phyloP scores from a whole-genome alignment of 2,888 invertebrate genomes.

The Erannis defoliaria region DNA sequence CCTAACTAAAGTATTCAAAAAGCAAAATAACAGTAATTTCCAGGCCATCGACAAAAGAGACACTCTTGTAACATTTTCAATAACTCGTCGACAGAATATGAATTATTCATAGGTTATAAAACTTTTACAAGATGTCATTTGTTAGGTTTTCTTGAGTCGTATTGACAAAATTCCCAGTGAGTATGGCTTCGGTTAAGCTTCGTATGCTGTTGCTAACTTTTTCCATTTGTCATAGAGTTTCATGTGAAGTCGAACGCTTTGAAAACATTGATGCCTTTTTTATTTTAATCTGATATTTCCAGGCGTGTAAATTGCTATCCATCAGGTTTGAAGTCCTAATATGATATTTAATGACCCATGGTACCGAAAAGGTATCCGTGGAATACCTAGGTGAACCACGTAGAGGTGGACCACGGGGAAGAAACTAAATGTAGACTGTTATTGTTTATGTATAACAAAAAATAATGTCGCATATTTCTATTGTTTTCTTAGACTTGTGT shows the following conservation, averaged over 20 bases:
- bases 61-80: constrained; percentile 52
- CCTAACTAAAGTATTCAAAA: constrained; percentile 33
- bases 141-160: constrained; percentile 56
- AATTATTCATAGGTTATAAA: constrained; percentile 58
- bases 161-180: constrained; percentile 53
- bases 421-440: no score
- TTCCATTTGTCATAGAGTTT: constrained; percentile 62
- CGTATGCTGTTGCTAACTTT: constrained; percentile 55
- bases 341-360: no score
- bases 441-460: no score
- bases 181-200: constrained; percentile 52
- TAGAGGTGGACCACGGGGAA: no score
- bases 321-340: background rate
- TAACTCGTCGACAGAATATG: constrained; percentile 53
- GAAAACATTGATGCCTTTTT: constrained; percentile 46
- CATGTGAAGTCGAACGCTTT: constrained; percentile 45
- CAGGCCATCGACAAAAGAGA: constrained; percentile 46
- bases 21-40: constrained; percentile 39
- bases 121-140: constrained; percentile 61
- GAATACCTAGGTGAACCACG: no score
- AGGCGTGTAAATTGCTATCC: constrained; percentile 14
- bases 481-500: no score
- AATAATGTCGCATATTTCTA: no score
- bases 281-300: constrained; percentile 35
- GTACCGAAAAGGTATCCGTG: no score